Percentiles rank a stretch among this genome's conserved stretches.
These are phyloP conservation scores for Cervus canadensis DNA, from an alignment of 2,113 vertebrate species.

Conservation along the genomic window DNA sequence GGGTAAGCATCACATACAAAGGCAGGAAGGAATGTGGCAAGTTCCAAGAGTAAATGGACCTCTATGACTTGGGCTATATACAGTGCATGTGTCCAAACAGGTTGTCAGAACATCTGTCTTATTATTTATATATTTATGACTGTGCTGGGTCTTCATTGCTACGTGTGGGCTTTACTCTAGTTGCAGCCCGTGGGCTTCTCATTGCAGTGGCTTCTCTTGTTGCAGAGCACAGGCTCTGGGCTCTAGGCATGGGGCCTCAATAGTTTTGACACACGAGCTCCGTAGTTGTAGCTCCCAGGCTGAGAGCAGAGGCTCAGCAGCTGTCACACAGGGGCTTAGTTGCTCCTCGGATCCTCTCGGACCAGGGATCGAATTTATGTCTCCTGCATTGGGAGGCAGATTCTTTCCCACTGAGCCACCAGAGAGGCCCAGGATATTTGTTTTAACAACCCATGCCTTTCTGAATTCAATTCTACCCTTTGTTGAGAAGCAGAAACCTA, in stretches of 20 bases:
- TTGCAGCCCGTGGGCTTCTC: not conserved
- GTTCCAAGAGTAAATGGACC: not conserved
- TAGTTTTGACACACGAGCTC: not conserved
- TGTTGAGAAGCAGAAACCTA: fast-evolving
- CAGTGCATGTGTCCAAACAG: not conserved
- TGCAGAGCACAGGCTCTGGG: not conserved
- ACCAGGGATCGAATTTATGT: not conserved
- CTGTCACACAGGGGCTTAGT: not conserved
- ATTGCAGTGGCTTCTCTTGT: not conserved
- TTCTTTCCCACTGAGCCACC: not conserved
- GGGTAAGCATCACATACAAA: not conserved
- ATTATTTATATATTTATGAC: not conserved
- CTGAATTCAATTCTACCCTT: not conserved
- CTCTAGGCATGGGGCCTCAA: not conserved
- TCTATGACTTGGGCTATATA: not conserved
- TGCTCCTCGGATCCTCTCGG: not conserved
- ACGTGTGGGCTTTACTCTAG: not conserved
- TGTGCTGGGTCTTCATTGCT: not conserved
- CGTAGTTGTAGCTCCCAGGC: not conserved
- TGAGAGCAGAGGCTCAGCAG: not conserved
- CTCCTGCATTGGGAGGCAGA: not conserved
- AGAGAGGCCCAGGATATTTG: not conserved
- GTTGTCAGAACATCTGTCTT: not conserved
- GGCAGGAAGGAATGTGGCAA: not conserved
- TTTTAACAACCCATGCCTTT: not conserved